Percentiles rank a stretch among this genome's conserved stretches.
Conservation (phyloP, 2,888 invertebrate genomes). For the Watsonalla binaria region DNA sequence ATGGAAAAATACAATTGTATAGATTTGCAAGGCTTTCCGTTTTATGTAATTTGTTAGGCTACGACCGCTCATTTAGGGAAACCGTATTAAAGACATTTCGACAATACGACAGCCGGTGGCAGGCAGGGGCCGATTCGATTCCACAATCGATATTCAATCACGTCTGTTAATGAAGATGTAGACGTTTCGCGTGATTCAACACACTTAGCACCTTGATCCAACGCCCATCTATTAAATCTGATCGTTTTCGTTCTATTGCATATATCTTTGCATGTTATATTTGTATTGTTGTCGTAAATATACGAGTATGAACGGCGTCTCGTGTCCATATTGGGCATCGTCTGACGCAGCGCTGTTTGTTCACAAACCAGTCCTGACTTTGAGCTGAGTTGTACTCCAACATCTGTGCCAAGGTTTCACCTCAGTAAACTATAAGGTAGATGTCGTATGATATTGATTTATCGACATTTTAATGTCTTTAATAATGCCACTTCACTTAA, state of each 20-base stretch:
- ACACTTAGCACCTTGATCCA: background rate
- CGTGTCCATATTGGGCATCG: slow-evolving; percentile 35
- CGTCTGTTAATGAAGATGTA: background rate
- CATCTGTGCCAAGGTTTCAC: slow-evolving; percentile 48
- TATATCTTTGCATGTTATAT: slow-evolving; percentile 6
- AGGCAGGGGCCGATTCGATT: background rate
- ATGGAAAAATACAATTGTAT: background rate
- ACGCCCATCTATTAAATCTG: background rate
- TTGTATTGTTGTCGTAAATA: slow-evolving; percentile 5
- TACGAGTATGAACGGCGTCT: slow-evolving; percentile 6
- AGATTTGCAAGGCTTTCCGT: background rate
- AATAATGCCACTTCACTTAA: background rate
- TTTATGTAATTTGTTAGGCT: background rate
- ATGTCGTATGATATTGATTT: background rate
- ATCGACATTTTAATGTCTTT: background rate
- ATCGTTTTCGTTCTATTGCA: background rate
- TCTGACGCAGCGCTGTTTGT: slow-evolving; percentile 33
- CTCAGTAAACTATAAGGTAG: background rate
- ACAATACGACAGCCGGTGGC: slow-evolving; percentile 6
- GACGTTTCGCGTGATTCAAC: background rate
- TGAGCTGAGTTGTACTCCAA: slow-evolving; percentile 44
- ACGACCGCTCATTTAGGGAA: slow-evolving; percentile 4
- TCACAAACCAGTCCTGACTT: slow-evolving; percentile 45
- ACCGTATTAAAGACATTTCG: slow-evolving; percentile 11
- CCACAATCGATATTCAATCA: slow-evolving; percentile 8